These are phyloP conservation scores for Polypedilum vanderplanki DNA, from an alignment of 1,140 invertebrate genomes.

Conservation along the genomic window DNA sequence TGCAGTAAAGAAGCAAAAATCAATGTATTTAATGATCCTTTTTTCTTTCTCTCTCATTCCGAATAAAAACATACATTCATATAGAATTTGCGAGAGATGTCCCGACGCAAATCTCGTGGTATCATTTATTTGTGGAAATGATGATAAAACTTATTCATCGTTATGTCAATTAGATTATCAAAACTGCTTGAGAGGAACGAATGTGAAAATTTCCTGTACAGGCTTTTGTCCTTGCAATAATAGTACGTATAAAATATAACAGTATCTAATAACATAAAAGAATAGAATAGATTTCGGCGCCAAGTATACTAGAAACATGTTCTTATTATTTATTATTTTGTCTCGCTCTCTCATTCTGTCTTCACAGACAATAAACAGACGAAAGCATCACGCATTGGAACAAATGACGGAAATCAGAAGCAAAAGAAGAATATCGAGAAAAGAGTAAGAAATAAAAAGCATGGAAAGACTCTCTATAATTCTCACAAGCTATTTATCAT, in stretches of 20 bases:
- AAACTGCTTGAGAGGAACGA: conserved; percentile 77
- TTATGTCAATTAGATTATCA: conserved; percentile 82
- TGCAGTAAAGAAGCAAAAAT: too few relatives aligned
- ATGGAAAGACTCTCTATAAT: too few relatives aligned
- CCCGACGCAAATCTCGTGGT: conserved; percentile 55
- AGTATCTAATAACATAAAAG: too few relatives aligned
- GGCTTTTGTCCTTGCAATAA: conserved; percentile 78
- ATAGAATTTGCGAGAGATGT: conserved; percentile 68
- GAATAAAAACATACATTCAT: conserved; percentile 29
- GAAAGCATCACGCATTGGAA: too few relatives aligned
- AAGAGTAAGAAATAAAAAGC: too few relatives aligned
- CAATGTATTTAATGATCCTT: too few relatives aligned
- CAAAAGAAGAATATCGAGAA: too few relatives aligned
- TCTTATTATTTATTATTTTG: conserved; percentile 23
- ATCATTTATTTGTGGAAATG: conserved; percentile 78
- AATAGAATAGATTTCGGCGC: not conserved
- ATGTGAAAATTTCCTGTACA: conserved; percentile 70
- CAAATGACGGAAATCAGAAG: not conserved
- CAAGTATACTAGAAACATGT: not conserved
- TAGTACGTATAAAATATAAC: not conserved
- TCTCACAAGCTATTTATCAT: too few relatives aligned
- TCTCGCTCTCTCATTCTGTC: conserved; percentile 27
- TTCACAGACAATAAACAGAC: not conserved
- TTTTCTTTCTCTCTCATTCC: too few relatives aligned
- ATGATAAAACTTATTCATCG: conserved; percentile 89